Evolutionary conservation across 2,797 vertebrate species (phyloP).

Genomic region (Florisuga fusca): DNA sequence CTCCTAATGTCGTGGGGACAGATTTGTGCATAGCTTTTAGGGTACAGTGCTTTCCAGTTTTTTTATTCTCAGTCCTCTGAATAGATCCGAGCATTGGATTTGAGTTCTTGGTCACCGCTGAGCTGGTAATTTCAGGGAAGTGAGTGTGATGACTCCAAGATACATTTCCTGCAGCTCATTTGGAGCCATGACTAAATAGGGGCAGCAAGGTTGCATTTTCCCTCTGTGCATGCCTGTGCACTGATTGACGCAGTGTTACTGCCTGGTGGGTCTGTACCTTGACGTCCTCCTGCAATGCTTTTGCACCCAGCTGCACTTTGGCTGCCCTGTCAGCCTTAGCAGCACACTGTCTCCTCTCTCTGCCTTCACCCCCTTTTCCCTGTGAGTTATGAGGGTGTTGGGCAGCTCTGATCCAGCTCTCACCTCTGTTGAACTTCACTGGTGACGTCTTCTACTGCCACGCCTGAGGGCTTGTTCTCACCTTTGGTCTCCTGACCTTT

Average conservation of each 20-base stretch:
- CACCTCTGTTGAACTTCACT: neutral
- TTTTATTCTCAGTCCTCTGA: neutral
- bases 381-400: neutral
- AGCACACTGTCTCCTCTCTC: neutral
- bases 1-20: neutral
- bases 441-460: neutral
- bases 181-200: neutral
- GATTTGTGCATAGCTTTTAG: neutral
- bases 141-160: neutral
- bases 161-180: neutral
- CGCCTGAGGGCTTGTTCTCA: neutral
- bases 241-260: neutral
- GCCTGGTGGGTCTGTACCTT: no score
- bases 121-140: neutral
- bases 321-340: neutral
- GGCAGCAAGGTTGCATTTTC: neutral
- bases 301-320: neutral
- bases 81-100: neutral
- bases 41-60: neutral
- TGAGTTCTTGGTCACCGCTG: neutral
- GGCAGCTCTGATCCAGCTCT: neutral
- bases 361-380: neutral
- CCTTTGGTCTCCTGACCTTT: neutral
- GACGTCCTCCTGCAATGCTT: neutral
- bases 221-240: rapidly evolving